Base-by-base conservation (phyloP, 2,797 vertebrate species). In the Carapus acus region DNA sequence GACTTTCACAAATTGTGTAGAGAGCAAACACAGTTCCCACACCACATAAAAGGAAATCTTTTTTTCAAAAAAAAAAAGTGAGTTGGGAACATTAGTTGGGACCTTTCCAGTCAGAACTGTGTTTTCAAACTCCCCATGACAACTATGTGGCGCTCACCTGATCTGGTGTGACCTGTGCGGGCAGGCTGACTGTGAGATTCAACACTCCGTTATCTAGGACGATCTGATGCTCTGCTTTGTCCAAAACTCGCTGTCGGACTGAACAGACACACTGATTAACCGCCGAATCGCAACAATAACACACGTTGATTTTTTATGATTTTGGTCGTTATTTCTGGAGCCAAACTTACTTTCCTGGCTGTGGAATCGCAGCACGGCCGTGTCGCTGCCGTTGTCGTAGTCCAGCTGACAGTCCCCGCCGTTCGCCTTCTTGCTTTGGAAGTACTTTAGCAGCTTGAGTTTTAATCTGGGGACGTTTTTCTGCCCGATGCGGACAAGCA, bases 361-460 rank as follows among this genome's bases (percentile, higher is more conserved):
- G 59, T 62, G 81, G 79, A 89, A 90, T 14, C 73, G 65, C 20
- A 89, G 13, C 13, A 43, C 41, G 2, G 84, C 87, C 0, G 48
- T 74, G 0, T 29, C 1, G 59, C 66, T 62, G 48, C 76, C 67
- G 1, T 18, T 15, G 2, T 65, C 42, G 5, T 77, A 56, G 0
- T 83, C 61, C 0, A 89, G 78, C 1, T 50, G 39, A 44, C 88
- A 89, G 39, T 89, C 87, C 2, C 87, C 87, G 0, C 88, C 88
- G 27, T 63, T 58, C 0, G 87, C 69, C 20, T 79, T 87, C 29
- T 61, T 87, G 29, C 87, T 89, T 4, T 87, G 86, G 15, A 90
- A 89, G 12, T 90, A 86, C 34, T 88, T 88, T 0, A 59, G 48
- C 0, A 90, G 29, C 15, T 88, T 89, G 19, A 62, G 85, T 60